Conservation (phyloP, 2,888 invertebrate genomes). For the Unio delphinus region DNA sequence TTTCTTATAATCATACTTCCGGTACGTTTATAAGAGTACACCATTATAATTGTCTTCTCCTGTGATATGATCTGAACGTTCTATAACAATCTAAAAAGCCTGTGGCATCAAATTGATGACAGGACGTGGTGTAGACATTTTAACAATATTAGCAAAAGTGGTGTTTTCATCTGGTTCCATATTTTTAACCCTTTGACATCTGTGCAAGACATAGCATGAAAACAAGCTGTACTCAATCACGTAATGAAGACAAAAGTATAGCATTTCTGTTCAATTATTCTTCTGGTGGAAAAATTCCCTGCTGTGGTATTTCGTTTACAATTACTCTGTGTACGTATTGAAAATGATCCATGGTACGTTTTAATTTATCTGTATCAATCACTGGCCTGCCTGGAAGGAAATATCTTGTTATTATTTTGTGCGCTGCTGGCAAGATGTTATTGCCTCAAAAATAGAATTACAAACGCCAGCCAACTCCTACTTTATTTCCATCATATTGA, state of each 20-base stretch:
- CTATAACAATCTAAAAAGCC: not conserved
- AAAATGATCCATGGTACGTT: not conserved
- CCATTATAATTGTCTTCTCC: too few relatives aligned
- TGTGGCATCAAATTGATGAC: constrained; percentile 13
- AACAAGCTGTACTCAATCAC: too few relatives aligned
- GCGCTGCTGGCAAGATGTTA: constrained; percentile 1
- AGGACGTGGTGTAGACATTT: constrained; percentile 16
- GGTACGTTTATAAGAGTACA: too few relatives aligned
- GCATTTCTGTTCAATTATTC: too few relatives aligned
- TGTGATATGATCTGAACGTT: too few relatives aligned
- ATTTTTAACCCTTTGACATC: too few relatives aligned
- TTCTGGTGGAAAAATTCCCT: constrained; percentile 1
- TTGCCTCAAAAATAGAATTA: constrained; percentile 24
- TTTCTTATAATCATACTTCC: too few relatives aligned
- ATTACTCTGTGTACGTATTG: not conserved
- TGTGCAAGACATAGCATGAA: too few relatives aligned
- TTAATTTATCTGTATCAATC: constrained; percentile 5
- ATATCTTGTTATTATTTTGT: constrained; percentile 4
- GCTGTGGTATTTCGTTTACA: too few relatives aligned
- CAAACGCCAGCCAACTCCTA: constrained; percentile 17
- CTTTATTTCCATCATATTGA: constrained; percentile 25
- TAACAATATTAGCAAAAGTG: constrained; percentile 12
- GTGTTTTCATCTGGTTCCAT: constrained; percentile 7
- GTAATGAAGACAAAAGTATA: too few relatives aligned
- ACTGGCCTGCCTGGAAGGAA: constrained; percentile 12